Evolutionary conservation across 2,888 invertebrate genomes (phyloP).

Genomic region (Cantharis rustica): DNA sequence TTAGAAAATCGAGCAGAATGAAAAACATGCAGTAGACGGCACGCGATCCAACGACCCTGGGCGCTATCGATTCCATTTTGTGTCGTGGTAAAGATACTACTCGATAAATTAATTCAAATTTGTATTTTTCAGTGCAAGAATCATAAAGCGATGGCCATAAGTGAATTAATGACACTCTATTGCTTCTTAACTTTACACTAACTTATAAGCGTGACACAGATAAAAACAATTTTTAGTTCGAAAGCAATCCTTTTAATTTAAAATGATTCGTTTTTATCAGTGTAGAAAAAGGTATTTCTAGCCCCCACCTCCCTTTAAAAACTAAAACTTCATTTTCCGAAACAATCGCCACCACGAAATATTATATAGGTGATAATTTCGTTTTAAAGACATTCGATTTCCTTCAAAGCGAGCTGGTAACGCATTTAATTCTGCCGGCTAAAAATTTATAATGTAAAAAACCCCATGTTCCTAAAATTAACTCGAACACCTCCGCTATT

Average conservation of each 20-base stretch:
- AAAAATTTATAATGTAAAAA: neutral
- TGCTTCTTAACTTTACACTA: no score
- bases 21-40: slow-evolving; percentile 12
- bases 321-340: no score
- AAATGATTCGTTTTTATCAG: no score
- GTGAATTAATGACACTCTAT: no score
- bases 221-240: no score
- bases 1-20: slow-evolving; percentile 4
- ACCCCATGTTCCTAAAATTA: neutral
- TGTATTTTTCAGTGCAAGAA: neutral
- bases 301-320: no score
- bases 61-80: slow-evolving; percentile 19
- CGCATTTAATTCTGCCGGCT: neutral
- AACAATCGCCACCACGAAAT: no score
- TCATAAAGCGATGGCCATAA: neutral
- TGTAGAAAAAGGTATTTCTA: no score
- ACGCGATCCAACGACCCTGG: slow-evolving; percentile 25
- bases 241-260: no score
- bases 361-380: no score
- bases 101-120: neutral
- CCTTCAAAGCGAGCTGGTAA: neutral
- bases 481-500: neutral
- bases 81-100: neutral
- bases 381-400: no score
- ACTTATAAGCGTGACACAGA: no score